phyloP scores from a whole-genome alignment of 2,797 vertebrate genomes.

The Epinephelus coioides region DNA sequence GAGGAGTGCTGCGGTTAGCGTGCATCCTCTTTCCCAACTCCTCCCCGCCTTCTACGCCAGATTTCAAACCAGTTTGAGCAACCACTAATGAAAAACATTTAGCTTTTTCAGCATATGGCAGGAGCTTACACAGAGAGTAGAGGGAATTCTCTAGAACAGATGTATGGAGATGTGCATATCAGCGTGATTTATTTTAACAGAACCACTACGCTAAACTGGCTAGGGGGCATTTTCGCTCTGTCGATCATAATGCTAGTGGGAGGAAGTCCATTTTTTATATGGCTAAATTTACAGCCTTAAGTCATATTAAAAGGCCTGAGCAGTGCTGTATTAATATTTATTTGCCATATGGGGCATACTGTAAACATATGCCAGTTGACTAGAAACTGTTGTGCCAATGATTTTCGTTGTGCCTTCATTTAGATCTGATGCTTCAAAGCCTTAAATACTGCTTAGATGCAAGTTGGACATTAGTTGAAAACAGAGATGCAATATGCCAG shows the following conservation, averaged over 20 bases:
- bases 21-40: slow-evolving; percentile 45
- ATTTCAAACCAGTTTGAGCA: slow-evolving; percentile 56
- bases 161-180: slow-evolving; percentile 34
- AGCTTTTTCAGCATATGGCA: slow-evolving; percentile 42
- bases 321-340: slow-evolving; percentile 10
- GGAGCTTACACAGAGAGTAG: slow-evolving; percentile 11
- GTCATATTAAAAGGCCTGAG: slow-evolving; percentile 2
- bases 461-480: slow-evolving; percentile 16
- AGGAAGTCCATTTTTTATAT: slow-evolving; percentile 10
- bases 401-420: neutral
- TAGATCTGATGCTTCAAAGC: slow-evolving; percentile 17
- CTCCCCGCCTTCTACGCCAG: slow-evolving; percentile 29
- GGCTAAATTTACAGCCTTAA: neutral
- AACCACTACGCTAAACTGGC: neutral
- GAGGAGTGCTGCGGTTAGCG: slow-evolving; percentile 50
- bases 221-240: neutral
- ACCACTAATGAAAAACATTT: slow-evolving; percentile 63
- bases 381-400: neutral
- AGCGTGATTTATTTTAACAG: slow-evolving; percentile 26
- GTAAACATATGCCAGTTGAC: slow-evolving; percentile 22
- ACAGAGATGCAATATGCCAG: slow-evolving; percentile 5
- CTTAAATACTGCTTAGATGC: neutral
- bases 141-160: slow-evolving; percentile 37
- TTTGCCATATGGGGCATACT: slow-evolving; percentile 20
- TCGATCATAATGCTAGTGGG: neutral